Percentiles rank a stretch among this genome's conserved stretches.
phyloP scores from a whole-genome alignment of 30 jellyfish, hydroid and myxozoan species.

The Aurelia sp. region DNA sequence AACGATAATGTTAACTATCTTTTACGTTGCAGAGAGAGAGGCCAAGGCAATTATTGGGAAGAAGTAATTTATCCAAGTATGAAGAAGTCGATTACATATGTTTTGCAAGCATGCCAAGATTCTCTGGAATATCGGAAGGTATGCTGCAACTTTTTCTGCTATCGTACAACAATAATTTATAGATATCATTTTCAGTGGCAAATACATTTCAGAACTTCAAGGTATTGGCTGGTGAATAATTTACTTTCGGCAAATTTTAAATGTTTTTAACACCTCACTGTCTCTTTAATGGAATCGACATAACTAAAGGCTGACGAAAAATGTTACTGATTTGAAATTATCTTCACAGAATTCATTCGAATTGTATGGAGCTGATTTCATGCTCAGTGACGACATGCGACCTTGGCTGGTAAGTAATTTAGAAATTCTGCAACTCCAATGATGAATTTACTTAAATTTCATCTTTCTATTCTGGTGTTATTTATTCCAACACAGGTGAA shows the following conservation, averaged over 20 bases:
- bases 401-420: slow-evolving; percentile 88
- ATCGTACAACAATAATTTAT: neutral
- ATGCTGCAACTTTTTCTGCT: neutral
- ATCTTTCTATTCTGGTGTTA: too few relatives aligned
- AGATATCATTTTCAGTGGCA: neutral
- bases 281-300: too few relatives aligned
- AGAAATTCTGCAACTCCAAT: neutral
- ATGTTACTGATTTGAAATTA: too few relatives aligned
- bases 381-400: slow-evolving; percentile 81
- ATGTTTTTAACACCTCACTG: too few relatives aligned
- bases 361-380: slow-evolving; percentile 95
- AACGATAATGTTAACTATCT: too few relatives aligned
- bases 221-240: too few relatives aligned
- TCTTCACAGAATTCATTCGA: slow-evolving; percentile 86
- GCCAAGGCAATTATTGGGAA: slow-evolving; percentile 79
- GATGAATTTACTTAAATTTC: too few relatives aligned
- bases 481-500: too few relatives aligned
- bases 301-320: too few relatives aligned
- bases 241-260: too few relatives aligned
- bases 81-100: slow-evolving; percentile 77
- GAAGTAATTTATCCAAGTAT: slow-evolving; percentile 88
- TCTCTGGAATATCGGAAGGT: slow-evolving; percentile 91
- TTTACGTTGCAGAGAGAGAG: slow-evolving; percentile 33
- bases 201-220: too few relatives aligned
- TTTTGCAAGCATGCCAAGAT: slow-evolving; percentile 83